Base-by-base conservation (phyloP, 2,797 vertebrate genomes). In the Microctenopoma steveboyesi region DNA sequence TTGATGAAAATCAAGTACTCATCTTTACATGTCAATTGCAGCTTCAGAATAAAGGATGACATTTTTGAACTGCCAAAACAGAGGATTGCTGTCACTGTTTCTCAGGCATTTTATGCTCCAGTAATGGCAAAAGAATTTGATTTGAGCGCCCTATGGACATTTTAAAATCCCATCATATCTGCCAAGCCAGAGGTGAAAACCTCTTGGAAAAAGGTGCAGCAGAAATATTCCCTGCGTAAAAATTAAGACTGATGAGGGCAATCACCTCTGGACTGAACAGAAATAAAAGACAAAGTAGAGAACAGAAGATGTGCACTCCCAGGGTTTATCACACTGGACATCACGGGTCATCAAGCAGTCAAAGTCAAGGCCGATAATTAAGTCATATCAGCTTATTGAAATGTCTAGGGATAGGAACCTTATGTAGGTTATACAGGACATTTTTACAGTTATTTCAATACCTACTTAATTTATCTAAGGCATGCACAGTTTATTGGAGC, bases 221-320 rank as follows among this genome's bases (percentile, higher is more conserved):
- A 58, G 6, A 56, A 76, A 69, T 42, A 12, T 37, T 68, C 49
- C 28, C 50, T 59, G 15, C 13, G 46, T 52, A 16, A 50, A 72
- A 78, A 77, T 82, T 72, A 55, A 81, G 85, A 88, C 75, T 25
- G 55, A 72, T 74, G 69, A 78, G 56, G 46, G 58, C 73, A 86
- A 89, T 87, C 78, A 84, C 64, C 48, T 69, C 60, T 64, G 65
- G 60, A 74, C 52, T 65, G 63, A 86, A 52, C 74, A 78, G 16
- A 75, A 79, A 86, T 87, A 86, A 78, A 40, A 35, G 33, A 40
- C 12, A 70, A 50, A 40, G 64, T 52, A 49, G 28, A 71, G 69
- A 70, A 71, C 27, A 46, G 33, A 76, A 71, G 74, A 63, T 59
- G 68, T 47, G 4, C 49, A 42, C 63, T 68, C 59, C 52, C 47